Percentiles rank a stretch among this genome's conserved stretches.
Evolutionary conservation across 1,140 invertebrate genomes (phyloP).

Genomic region (Hycleus cichorii): DNA sequence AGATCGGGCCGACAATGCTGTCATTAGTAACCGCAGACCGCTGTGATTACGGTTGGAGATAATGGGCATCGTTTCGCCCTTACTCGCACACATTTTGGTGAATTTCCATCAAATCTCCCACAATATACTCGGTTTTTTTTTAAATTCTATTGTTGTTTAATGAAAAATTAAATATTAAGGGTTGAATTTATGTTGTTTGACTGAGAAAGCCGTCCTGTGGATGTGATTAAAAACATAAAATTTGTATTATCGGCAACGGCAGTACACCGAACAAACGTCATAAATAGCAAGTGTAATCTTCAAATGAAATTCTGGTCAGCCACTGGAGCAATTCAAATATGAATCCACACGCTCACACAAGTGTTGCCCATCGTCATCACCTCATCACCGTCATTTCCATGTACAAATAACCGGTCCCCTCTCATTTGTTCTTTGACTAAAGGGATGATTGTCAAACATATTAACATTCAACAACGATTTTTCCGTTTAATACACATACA

Average conservation of each 20-base stretch:
- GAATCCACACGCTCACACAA: conserved; percentile 10
- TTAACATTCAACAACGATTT: conserved; percentile 26
- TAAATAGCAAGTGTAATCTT: conserved; percentile 20
- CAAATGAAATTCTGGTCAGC: conserved; percentile 22
- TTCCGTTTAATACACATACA: conserved; percentile 20
- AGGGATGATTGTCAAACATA: conserved; percentile 20
- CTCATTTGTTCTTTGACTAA: not conserved
- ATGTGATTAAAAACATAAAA: conserved; percentile 14
- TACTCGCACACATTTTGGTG: not conserved
- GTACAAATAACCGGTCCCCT: conserved; percentile 16
- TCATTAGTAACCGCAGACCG: conserved; percentile 10
- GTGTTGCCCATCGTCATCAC: too few relatives aligned
- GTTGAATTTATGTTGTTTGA: not conserved
- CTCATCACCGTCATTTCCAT: conserved; percentile 15
- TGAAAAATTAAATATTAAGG: not conserved
- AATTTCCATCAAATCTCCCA: not conserved
- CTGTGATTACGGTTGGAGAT: conserved; percentile 1
- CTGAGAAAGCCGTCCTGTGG: not conserved
- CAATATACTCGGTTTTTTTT: not conserved
- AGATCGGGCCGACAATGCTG: conserved; percentile 7
- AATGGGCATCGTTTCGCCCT: not conserved
- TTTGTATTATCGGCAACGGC: conserved; percentile 6
- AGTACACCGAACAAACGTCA: conserved; percentile 13
- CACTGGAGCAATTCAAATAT: conserved; percentile 17
- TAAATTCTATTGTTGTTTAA: not conserved